A percentile compares a stretch with the other conserved stretches of the same genome.
Evolutionary conservation across 2,888 invertebrate species (phyloP).

Genomic region (Drosophila subsilvestris): DNA sequence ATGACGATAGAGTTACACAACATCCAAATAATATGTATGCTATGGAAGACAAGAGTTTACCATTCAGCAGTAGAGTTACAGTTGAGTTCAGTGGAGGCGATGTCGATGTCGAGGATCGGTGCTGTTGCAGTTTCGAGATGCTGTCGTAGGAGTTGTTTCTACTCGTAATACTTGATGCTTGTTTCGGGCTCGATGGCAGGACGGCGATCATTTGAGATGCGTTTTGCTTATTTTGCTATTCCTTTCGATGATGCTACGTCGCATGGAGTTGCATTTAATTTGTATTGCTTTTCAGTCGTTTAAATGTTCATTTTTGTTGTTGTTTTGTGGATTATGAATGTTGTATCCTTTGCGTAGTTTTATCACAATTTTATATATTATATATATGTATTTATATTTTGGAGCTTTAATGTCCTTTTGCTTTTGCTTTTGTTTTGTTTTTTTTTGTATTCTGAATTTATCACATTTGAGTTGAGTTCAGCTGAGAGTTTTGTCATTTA

Average conservation of each 20-base stretch:
- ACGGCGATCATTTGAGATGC: slow-evolving; percentile 24
- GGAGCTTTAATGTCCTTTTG: slow-evolving; percentile 45
- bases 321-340: slow-evolving; percentile 16
- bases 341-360: slow-evolving; percentile 29
- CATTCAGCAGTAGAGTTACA: slow-evolving; percentile 59
- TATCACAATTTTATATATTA: slow-evolving; percentile 43
- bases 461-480: slow-evolving; percentile 57
- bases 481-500: slow-evolving; percentile 42
- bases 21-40: slow-evolving; percentile 67
- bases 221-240: slow-evolving; percentile 13
- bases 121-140: slow-evolving; percentile 11
- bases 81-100: slow-evolving; percentile 30
- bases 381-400: neutral
- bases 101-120: slow-evolving; percentile 1
- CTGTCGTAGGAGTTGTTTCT: slow-evolving; percentile 7
- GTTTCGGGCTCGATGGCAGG: slow-evolving; percentile 20
- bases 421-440: slow-evolving; percentile 13
- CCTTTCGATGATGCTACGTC: slow-evolving; percentile 17
- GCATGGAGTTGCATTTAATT: slow-evolving; percentile 16
- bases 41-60: slow-evolving; percentile 61
- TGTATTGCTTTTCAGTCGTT: slow-evolving; percentile 47
- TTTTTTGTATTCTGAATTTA: slow-evolving; percentile 32
- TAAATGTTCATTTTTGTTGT: slow-evolving; percentile 7
- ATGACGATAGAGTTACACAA: slow-evolving; percentile 74
- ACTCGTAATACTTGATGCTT: slow-evolving; percentile 29